Evolutionary conservation across 2,113 vertebrate species (phyloP).

Genomic region (Anolis sagrei): DNA sequence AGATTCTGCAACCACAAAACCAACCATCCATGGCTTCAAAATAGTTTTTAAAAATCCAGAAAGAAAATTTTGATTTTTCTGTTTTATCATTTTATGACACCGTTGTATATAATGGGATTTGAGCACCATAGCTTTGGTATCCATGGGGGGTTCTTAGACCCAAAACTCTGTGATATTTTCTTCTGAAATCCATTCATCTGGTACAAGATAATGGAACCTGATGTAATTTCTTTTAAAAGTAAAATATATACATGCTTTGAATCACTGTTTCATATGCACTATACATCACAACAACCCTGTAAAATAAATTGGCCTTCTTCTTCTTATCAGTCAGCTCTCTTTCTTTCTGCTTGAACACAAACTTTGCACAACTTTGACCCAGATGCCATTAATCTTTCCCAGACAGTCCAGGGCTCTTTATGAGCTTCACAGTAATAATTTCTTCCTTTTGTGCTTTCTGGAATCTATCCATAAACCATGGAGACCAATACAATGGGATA

Average conservation of each 20-base stretch:
- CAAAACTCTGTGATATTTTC: not conserved
- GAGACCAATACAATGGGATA: not conserved
- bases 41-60: too few species aligned
- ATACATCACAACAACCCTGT: not conserved
- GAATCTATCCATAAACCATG: not conserved
- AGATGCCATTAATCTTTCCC: slow-evolving; percentile 22
- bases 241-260: not conserved
- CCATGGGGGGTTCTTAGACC: too few species aligned
- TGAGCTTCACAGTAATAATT: slow-evolving; percentile 26
- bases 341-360: not conserved
- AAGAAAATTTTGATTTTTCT: too few species aligned
- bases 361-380: slow-evolving; percentile 17
- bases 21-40: too few species aligned
- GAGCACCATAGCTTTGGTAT: too few species aligned
- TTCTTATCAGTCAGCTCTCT: not conserved
- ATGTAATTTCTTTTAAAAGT: not conserved
- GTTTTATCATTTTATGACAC: too few species aligned
- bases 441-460: not conserved
- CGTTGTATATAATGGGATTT: too few species aligned
- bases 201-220: not conserved
- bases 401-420: not conserved
- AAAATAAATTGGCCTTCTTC: not conserved
- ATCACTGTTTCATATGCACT: not conserved
- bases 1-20: too few species aligned
- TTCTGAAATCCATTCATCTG: not conserved